Percentiles rank a stretch among this genome's conserved stretches.
These are phyloP conservation scores for Ailuropoda melanoleuca DNA, from an alignment of 2,113 vertebrate species.

Conservation along the genomic window DNA sequence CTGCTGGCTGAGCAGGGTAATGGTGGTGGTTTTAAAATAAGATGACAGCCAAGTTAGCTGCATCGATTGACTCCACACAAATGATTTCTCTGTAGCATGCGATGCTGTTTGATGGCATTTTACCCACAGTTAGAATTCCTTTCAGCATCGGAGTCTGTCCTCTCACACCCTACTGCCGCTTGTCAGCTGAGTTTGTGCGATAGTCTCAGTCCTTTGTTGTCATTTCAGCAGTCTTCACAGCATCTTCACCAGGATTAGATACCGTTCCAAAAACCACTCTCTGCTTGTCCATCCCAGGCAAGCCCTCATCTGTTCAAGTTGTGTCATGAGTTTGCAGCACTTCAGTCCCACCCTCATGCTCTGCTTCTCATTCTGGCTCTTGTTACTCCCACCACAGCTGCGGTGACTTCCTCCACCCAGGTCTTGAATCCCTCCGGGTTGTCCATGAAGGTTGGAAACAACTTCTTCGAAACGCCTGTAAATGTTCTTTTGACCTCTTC, in stretches of 20 bases:
- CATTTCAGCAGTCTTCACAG: too few relatives aligned
- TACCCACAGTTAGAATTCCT: not conserved
- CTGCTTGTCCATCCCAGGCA: not conserved
- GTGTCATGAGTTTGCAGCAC: not conserved
- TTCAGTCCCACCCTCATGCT: not conserved
- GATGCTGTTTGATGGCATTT: not conserved
- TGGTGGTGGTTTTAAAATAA: not conserved
- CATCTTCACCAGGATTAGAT: not conserved
- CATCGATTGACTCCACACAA: not conserved
- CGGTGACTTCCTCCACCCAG: not conserved
- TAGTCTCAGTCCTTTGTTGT: not conserved
- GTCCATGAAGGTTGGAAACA: not conserved
- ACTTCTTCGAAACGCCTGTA: not conserved
- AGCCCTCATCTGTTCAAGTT: not conserved
- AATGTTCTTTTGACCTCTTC: not conserved
- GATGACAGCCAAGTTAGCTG: not conserved
- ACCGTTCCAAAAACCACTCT: not conserved
- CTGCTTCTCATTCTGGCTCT: not conserved
- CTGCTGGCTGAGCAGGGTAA: not conserved
- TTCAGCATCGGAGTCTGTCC: not conserved
- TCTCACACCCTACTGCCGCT: not conserved
- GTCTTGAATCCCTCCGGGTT: not conserved
- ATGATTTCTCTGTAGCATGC: not conserved
- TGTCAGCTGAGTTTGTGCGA: not conserved
- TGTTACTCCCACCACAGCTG: not conserved